A percentile compares a stretch with the other conserved stretches of the same genome.
Conservation (phyloP, 2,113 vertebrate species). For the Ciconia stormi region DNA sequence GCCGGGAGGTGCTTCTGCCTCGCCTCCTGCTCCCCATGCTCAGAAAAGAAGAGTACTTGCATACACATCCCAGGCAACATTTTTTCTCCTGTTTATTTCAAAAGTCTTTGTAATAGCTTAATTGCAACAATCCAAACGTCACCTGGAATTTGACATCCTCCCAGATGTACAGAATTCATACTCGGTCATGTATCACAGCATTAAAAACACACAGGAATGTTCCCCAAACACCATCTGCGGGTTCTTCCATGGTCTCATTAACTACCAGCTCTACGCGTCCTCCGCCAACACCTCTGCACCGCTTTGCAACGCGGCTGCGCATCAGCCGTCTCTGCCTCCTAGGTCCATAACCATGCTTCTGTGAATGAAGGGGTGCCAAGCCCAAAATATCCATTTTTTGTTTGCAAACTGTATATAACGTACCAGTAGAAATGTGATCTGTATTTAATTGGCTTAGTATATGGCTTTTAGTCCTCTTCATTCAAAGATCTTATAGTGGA, state of each 20-base stretch:
- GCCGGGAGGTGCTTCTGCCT: neutral
- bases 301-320: neutral
- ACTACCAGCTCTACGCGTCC: neutral
- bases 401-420: neutral
- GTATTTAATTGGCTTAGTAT: neutral
- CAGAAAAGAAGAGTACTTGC: neutral
- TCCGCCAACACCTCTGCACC: neutral
- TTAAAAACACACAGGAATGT: slow-evolving; percentile 9
- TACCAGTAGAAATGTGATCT: neutral
- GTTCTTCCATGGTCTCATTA: neutral
- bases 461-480: slow-evolving; percentile 61
- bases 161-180: slow-evolving; percentile 20
- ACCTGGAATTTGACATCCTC: neutral
- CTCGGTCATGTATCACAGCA: neutral
- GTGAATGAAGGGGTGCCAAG: slow-evolving; percentile 24
- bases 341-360: neutral
- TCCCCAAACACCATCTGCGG: neutral
- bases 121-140: neutral
- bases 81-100: slow-evolving; percentile 50
- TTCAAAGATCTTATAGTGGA: slow-evolving; percentile 16
- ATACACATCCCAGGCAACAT: neutral
- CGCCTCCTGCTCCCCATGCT: rapidly evolving
- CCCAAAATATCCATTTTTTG: neutral
- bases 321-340: neutral
- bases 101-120: slow-evolving; percentile 28